Evolutionary conservation across 2,888 invertebrate species (phyloP).

Genomic region (Limnephilus auricula): DNA sequence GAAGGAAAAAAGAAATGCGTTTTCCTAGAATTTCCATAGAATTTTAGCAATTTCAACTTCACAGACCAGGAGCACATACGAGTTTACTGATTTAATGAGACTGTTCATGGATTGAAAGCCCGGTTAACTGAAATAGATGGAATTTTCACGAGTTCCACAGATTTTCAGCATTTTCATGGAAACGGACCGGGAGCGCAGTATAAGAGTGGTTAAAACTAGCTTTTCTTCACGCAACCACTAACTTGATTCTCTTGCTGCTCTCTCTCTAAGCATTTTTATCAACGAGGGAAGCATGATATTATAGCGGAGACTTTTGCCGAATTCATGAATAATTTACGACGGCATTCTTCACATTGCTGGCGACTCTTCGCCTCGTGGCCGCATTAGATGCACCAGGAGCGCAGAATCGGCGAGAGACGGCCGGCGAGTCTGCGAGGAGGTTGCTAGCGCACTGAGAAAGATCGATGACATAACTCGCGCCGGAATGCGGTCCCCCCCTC

Average conservation of each 20-base stretch:
- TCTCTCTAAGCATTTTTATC: not conserved
- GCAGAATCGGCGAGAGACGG: conserved; percentile 33
- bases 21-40: not conserved
- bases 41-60: not conserved
- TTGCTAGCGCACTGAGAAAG: conserved; percentile 36
- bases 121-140: too few relatives aligned
- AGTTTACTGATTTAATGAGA: too few relatives aligned
- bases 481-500: conserved; percentile 69
- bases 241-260: not conserved
- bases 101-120: too few relatives aligned
- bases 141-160: not conserved
- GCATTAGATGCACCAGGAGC: conserved; percentile 39
- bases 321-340: not conserved
- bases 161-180: not conserved
- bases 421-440: conserved; percentile 33
- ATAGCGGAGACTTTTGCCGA: not conserved
- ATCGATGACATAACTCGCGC: conserved; percentile 68
- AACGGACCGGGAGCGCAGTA: not conserved
- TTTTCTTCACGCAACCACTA: not conserved
- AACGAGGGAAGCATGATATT: not conserved
- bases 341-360: not conserved
- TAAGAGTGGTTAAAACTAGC: not conserved
- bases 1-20: not conserved
- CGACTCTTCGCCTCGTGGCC: conserved; percentile 22
- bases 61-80: not conserved